Percentiles rank a stretch among this genome's conserved stretches.
Conservation (phyloP, 2,888 invertebrate species). For the Smittia sp. region DNA sequence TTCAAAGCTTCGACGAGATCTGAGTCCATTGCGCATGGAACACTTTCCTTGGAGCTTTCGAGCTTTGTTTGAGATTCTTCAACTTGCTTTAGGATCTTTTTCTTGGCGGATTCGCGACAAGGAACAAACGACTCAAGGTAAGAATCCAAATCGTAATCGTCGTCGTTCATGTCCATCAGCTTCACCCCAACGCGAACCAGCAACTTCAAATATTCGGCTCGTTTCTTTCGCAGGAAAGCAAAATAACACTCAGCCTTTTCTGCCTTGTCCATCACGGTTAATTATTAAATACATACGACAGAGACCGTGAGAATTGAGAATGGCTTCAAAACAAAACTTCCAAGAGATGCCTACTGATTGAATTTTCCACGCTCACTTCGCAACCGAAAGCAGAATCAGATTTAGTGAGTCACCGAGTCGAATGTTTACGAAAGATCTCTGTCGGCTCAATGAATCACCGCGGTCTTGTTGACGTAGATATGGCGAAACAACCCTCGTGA, state of each 20-base stretch:
- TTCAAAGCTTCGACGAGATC: neutral
- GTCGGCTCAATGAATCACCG: no score
- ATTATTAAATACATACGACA: neutral
- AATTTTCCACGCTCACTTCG: neutral
- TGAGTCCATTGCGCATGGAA: neutral
- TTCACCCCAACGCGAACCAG: neutral
- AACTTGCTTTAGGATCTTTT: neutral
- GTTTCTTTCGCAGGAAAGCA: neutral
- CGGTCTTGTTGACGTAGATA: no score
- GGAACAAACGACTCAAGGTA: neutral
- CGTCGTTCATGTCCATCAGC: neutral
- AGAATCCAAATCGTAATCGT: conserved; percentile 1
- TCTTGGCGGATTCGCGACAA: neutral
- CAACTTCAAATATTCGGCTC: neutral
- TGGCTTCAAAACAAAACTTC: neutral
- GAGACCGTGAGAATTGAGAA: neutral
- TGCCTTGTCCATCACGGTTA: neutral
- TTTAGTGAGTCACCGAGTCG: no score
- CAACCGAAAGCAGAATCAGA: no score
- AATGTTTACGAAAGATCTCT: no score
- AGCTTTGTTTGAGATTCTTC: neutral
- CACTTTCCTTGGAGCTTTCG: neutral
- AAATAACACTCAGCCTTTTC: neutral
- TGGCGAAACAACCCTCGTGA: no score
- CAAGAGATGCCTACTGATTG: conserved; percentile 1